Base-by-base conservation (phyloP, 2,888 invertebrate genomes). In the Seira musarum region DNA sequence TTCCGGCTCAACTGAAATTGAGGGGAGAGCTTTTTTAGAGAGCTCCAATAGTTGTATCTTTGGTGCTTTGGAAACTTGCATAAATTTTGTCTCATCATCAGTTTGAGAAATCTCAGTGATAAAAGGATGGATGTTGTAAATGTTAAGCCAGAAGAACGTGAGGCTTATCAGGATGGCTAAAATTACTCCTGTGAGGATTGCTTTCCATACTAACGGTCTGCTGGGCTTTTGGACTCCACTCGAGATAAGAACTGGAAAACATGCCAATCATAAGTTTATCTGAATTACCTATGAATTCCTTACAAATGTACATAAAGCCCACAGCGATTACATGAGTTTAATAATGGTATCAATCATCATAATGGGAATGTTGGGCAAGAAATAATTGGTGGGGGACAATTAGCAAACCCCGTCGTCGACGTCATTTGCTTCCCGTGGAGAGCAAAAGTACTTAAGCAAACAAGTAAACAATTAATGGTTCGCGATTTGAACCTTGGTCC, bases 101-200 rank as follows among this genome's bases (percentile, higher is more conserved):
- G 68, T 24, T 22, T 64, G 35, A 24, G 64, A 76, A 19, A 69
- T 17, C 35, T 76, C 76, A 13, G 63, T 13, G 6, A 76, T 15
- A 49, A 53, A 35, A 6, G 76, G 69, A 30, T 60, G 57, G 13
- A 75, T 46, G 17, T 61, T 40, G 10, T 46, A 10, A 13, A 75
- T 22, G 22, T 69, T 68, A 25, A 76, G 25, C 63, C 68, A 76
- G 5, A 76, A 30, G 53, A 68, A 76, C 21, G 63, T 30, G 46
- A 76, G 1, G 25, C 68, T 64, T 46, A 75, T 75, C 13, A 15
- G 24, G 13, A 24, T 22, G 6, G 76, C 68, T 15, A 76, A 46
- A 0, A 64, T 5, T 19, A 64, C 64, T 69, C 63, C 76, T 19
- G 68, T 17, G 46, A 68, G 3, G 2, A 49, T 49, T 3, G 69